Evolutionary conservation across 2,113 vertebrate genomes (phyloP).

Genomic region (human): GRCh38 chr13:100108501-100109000

Average conservation of each 20-base stretch:
- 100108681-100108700: background rate
- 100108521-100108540: background rate
- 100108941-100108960: background rate
- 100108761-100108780: background rate
- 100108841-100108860: background rate
- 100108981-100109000: background rate
- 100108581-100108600: rapidly evolving
- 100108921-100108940: background rate
- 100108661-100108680: background rate
- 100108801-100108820: background rate
- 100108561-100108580: background rate
- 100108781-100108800: background rate
- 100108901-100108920: background rate
- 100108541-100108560: background rate
- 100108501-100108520: background rate
- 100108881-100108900: background rate
- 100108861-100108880: background rate
- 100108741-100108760: background rate
- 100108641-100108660: background rate
- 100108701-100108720: background rate
- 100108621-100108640: background rate
- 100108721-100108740: background rate
- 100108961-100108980: background rate
- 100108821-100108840: background rate
- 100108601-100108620: background rate